A percentile compares a stretch with the other conserved stretches of the same genome.
Conservation (phyloP, 2,888 invertebrate genomes). For the Eugnorisma glareosa region DNA sequence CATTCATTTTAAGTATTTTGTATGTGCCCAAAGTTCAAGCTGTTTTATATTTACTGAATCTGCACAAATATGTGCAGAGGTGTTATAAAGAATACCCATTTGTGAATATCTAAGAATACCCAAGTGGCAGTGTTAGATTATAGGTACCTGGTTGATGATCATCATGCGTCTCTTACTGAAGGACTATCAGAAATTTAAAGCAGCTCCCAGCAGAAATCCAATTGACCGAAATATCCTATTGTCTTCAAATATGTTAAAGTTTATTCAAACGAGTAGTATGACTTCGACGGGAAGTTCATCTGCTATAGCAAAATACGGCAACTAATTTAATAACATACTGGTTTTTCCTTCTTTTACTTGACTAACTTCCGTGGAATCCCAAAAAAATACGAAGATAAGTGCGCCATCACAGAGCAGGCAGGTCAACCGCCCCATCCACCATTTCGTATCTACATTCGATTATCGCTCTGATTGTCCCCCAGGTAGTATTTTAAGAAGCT, state of each 20-base stretch:
- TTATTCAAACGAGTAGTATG: neutral
- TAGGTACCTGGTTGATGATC: neutral
- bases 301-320: neutral
- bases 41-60: slow-evolving; percentile 14
- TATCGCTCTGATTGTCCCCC: slow-evolving; percentile 80
- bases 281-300: neutral
- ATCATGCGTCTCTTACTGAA: neutral
- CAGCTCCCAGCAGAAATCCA: neutral
- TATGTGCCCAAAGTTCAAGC: slow-evolving; percentile 29
- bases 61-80: slow-evolving; percentile 23
- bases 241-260: neutral
- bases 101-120: neutral
- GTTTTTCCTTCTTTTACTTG: neutral
- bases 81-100: slow-evolving; percentile 5
- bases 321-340: neutral
- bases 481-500: slow-evolving; percentile 82
- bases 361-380: slow-evolving; percentile 21
- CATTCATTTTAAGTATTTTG: neutral
- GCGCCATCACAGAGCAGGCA: slow-evolving; percentile 67
- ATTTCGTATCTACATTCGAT: slow-evolving; percentile 80
- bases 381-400: slow-evolving; percentile 34
- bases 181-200: neutral
- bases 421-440: slow-evolving; percentile 80
- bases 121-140: slow-evolving; percentile 1
- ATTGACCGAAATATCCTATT: neutral